These are phyloP conservation scores for Odiellus spinosus DNA, from an alignment of 2,888 invertebrate species.

Conservation along the genomic window DNA sequence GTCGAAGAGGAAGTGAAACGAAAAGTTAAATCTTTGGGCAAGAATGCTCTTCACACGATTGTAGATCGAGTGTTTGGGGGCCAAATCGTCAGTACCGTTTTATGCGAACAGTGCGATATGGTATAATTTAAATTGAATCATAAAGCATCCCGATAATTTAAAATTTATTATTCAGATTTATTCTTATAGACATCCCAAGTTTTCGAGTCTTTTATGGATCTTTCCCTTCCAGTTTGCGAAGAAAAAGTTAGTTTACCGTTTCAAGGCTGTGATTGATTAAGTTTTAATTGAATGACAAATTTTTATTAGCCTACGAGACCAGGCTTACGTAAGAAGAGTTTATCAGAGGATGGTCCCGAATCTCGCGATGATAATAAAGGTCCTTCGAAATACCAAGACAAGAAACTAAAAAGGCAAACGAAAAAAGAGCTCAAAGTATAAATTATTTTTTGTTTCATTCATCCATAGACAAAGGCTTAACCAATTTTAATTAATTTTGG, in stretches of 20 bases:
- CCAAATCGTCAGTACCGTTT: slow-evolving; percentile 63
- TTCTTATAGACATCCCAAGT: slow-evolving; percentile 55
- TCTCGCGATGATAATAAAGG: slow-evolving; percentile 13
- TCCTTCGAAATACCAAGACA: slow-evolving; percentile 26
- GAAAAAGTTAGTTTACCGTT: slow-evolving; percentile 29
- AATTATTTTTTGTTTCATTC: too few species aligned
- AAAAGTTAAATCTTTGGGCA: slow-evolving; percentile 52
- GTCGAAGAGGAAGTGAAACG: slow-evolving; percentile 57
- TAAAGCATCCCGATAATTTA: background rate
- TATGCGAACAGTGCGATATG: slow-evolving; percentile 68
- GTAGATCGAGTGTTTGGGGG: slow-evolving; percentile 85
- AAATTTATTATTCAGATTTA: background rate
- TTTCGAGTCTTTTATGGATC: slow-evolving; percentile 82
- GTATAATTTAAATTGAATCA: slow-evolving; percentile 20
- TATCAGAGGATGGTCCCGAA: background rate
- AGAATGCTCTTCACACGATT: slow-evolving; percentile 39
- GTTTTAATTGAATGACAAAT: background rate
- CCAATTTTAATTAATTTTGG: too few species aligned
- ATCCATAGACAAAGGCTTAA: too few species aligned
- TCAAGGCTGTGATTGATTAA: background rate
- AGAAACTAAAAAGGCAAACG: slow-evolving; percentile 25
- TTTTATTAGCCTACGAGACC: background rate
- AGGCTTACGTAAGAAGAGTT: background rate
- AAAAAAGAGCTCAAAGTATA: slow-evolving; percentile 16
- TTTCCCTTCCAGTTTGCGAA: slow-evolving; percentile 66